These are phyloP conservation scores for Myocastor coypus DNA, from an alignment of 2,113 vertebrate species.

Conservation along the genomic window DNA sequence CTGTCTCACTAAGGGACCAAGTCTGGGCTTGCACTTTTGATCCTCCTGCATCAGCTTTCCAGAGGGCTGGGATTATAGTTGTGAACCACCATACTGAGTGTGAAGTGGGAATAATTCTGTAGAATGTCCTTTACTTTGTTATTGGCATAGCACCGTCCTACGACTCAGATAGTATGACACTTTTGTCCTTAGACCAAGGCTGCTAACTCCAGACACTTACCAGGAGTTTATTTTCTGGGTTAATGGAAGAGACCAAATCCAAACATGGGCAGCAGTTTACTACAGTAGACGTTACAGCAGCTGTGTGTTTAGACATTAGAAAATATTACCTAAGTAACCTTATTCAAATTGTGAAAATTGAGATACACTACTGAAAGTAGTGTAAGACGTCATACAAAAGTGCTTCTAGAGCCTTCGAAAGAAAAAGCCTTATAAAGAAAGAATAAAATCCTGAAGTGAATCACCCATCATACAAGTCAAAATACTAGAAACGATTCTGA, in stretches of 20 bases:
- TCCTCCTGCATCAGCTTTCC: not conserved
- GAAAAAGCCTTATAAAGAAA: constrained; percentile 35
- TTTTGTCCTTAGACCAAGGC: not conserved
- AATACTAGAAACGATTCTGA: not conserved
- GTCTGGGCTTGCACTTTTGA: not conserved
- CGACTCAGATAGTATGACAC: not conserved
- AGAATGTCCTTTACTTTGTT: constrained; percentile 12
- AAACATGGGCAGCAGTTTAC: not conserved
- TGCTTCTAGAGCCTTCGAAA: not conserved
- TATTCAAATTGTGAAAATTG: constrained; percentile 33
- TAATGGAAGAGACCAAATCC: constrained; percentile 13
- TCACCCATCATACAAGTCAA: not conserved
- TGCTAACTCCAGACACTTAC: not conserved
- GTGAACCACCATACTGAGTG: not conserved
- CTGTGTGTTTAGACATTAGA: not conserved
- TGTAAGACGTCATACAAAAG: not conserved
- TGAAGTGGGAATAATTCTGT: not conserved
- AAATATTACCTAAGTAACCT: not conserved
- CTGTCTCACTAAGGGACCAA: not conserved
- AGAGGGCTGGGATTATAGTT: not conserved
- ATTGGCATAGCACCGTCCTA: not conserved
- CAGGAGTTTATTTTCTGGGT: not conserved
- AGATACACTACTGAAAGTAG: not conserved
- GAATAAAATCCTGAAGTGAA: not conserved
- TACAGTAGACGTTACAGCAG: not conserved